Conservation (phyloP, 1,140 invertebrate genomes). For the Nomia melanderi region DNA sequence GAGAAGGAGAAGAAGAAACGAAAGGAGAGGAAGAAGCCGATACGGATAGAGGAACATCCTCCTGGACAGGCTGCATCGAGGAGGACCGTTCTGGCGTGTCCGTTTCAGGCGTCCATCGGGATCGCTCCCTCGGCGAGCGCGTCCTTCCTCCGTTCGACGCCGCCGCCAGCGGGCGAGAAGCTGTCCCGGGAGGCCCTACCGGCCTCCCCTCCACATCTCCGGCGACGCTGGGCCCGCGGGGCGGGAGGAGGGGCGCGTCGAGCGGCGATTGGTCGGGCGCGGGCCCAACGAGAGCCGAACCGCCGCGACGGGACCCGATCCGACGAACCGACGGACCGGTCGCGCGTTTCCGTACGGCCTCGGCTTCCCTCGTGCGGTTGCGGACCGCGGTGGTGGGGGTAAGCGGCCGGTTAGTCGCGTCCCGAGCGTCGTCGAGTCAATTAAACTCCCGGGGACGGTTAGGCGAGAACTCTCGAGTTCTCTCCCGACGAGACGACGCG, state of each 20-base stretch:
- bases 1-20: slow-evolving; percentile 48
- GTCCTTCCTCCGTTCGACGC: neutral
- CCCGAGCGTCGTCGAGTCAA: slow-evolving; percentile 34
- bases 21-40: slow-evolving; percentile 32
- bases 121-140: slow-evolving; percentile 5
- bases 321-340: slow-evolving; percentile 45
- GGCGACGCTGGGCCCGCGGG: neutral
- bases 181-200: slow-evolving; percentile 49
- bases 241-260: neutral
- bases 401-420: slow-evolving; percentile 41
- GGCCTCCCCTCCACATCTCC: slow-evolving; percentile 56
- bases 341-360: slow-evolving; percentile 19
- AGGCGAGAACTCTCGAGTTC: too few relatives aligned
- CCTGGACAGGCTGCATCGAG: slow-evolving; percentile 46
- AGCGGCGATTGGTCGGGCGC: slow-evolving; percentile 44
- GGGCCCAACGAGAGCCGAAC: slow-evolving; percentile 34
- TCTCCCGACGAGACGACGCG: too few relatives aligned
- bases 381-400: slow-evolving; percentile 41
- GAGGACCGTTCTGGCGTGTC: too few relatives aligned
- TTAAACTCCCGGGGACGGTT: slow-evolving; percentile 17
- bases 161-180: slow-evolving; percentile 6
- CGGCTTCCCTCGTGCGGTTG: slow-evolving; percentile 14
- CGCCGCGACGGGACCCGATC: slow-evolving; percentile 34
- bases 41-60: slow-evolving; percentile 54
- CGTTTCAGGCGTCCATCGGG: slow-evolving; percentile 43